Conservation (phyloP, 2,113 vertebrate species). For the Pseudopodoces humilis region DNA sequence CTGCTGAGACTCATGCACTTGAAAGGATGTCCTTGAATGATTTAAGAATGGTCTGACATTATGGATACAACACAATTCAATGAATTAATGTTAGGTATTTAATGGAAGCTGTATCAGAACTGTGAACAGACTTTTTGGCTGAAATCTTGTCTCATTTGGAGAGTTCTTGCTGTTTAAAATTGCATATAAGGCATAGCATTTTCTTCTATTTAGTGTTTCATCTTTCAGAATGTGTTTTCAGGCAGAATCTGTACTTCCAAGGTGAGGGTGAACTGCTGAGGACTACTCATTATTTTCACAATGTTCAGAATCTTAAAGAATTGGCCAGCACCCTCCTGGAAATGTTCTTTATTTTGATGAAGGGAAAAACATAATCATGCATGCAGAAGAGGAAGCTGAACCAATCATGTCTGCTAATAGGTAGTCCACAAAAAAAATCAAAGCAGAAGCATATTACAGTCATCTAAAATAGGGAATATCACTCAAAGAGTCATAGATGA, state of each 20-base stretch:
- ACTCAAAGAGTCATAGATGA: neutral
- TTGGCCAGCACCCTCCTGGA: neutral
- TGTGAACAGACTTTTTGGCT: neutral
- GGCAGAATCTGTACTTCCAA: neutral
- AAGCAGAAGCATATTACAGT: neutral
- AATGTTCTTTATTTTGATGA: neutral
- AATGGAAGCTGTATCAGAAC: neutral
- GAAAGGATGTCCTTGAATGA: constrained; percentile 40
- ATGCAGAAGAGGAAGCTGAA: neutral
- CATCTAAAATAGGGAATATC: neutral
- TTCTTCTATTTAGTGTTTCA: neutral
- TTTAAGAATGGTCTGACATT: constrained; percentile 15
- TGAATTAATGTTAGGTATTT: neutral
- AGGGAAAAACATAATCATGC: neutral
- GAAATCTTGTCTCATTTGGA: neutral
- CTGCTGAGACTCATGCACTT: constrained; percentile 12
- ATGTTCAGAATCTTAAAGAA: neutral
- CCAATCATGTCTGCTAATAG: neutral
- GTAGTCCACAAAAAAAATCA: neutral
- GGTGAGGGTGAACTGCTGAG: neutral
- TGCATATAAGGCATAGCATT: neutral
- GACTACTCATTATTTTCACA: neutral
- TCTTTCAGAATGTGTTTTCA: neutral
- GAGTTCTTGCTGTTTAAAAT: neutral
- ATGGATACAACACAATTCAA: neutral